Percentiles rank a stretch among this genome's conserved stretches.
phyloP scores from a whole-genome alignment of 2,113 vertebrate genomes.

The Excalfactoria chinensis region DNA sequence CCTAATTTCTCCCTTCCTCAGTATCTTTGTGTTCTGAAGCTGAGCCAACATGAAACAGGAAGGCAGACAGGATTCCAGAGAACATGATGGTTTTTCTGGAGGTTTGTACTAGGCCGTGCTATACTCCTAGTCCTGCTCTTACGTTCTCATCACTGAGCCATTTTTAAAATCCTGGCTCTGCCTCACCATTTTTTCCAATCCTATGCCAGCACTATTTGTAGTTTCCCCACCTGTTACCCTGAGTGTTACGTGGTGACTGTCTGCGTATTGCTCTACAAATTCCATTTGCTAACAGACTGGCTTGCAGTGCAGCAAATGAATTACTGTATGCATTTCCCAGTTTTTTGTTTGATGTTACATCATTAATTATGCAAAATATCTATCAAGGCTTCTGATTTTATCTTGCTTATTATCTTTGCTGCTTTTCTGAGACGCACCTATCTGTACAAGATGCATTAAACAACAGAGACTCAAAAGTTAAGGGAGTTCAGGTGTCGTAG shows the following conservation, averaged over 20 bases:
- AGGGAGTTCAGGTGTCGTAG: neutral
- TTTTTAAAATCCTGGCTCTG: conserved; percentile 75
- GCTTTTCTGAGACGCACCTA: neutral
- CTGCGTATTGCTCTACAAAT: neutral
- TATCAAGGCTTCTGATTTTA: neutral
- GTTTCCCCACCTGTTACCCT: conserved; percentile 79
- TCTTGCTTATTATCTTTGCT: neutral
- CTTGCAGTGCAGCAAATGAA: neutral
- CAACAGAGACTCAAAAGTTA: neutral
- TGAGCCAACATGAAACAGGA: neutral
- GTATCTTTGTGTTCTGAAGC: neutral
- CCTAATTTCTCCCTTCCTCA: neutral
- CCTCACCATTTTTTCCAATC: conserved; percentile 79
- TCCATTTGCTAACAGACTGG: neutral
- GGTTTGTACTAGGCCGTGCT: conserved; percentile 1
- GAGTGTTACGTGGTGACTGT: conserved; percentile 50
- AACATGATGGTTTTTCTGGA: neutral
- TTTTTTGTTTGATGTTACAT: neutral
- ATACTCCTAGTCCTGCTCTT: conserved; percentile 20
- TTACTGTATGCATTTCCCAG: neutral
- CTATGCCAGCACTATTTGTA: conserved; percentile 81
- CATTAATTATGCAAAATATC: neutral
- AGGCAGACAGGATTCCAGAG: neutral
- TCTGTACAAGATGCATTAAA: neutral
- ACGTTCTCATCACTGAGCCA: conserved; percentile 71